Evolutionary conservation across 64 coral and sea anemone species (phyloP), one percentile per base, ranked within the genome.

Genomic region (Stylophora pistillata): DNA sequence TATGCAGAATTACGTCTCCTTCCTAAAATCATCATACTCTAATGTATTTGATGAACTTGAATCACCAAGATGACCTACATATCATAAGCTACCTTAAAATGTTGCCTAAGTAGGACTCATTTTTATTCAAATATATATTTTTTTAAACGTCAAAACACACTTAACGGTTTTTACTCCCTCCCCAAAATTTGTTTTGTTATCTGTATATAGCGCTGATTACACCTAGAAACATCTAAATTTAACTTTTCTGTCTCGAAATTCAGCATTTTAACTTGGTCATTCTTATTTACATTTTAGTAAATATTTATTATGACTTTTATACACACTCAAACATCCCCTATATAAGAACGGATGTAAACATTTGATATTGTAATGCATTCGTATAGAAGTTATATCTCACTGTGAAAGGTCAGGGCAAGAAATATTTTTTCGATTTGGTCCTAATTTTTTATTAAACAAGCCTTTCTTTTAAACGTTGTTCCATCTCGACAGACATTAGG

Each of bases 1-100:
- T 74, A 99, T 99, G 97, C 97, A 99, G 71, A 99, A 95, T 57
- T 99, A 99, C 53, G 97, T 99, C 0, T 89, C 97, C 1, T 99
- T 99, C 56, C 93, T 99, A 16, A 99, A 99, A 69, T 95, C 97
- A 11, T 99, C 97, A 15, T 99, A 99, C 87, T 79, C 93, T 64
- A 94, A 95, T 54, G 97, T 99, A 2, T 99, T 99, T 30, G 97
- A 99, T 58, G 97, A 99, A 71, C 72, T 99, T 3, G 97, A 99
- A 18, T 85, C 88, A 23, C 86, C 79, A 0, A 79, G 86, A 89
- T 93, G 73, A 93, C 86, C 30, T 21, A 77, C 33, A 69, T 21
- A n/a, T 64, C 21, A 34, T 26, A 26, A 84, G 62, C 31, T 69
- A 63, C 31, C 20, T 66, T 66, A 12, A 83, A 83, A 62, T 53